Evolutionary conservation across 1,140 invertebrate species (phyloP), one percentile per base, ranked within the genome.

Genomic region (Nymphalis io): DNA sequence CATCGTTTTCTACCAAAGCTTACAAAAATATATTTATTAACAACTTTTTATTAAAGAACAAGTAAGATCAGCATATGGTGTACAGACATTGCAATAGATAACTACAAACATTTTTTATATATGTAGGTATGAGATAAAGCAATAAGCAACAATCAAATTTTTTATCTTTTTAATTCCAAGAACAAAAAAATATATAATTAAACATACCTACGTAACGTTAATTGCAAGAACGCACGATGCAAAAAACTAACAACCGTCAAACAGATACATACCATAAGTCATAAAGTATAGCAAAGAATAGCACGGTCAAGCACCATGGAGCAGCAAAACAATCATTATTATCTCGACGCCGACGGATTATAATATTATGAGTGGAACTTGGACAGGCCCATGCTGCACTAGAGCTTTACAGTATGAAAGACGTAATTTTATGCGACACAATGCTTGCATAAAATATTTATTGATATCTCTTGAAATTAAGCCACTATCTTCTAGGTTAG

Each of bases 211-310:
- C 55, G 5, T 60, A 23, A 33, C 44, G 42, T 18, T 61, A 46
- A 61, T 61, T 39, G 39, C 38, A 55, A 18, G 62, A 64, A 27
- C 48, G 23, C 3, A 38, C 16, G 46, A 51, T 1, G 18, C 33
- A 27, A 42, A 63, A 57, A 64, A 64, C 21, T 13, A 57, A 57
- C 38, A 38, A 57, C 51, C 62, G 38, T 57, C 62, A 40, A 53
- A 64, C 51, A 55, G 55, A 64, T 42, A 62, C 53, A 57, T 48
- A 33, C 27, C 61, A 61, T 64, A 60, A 62, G 38, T 60, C 62
- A 66, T 71, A 46, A 61, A 42, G 53, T 62, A 63, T 70, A 63
- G 60, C 68, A 71, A 71, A 55, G 63, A 71, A 58, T 48, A 59
- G 69, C 63, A 61, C 20, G 21, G 58, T 64, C 69, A 61, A 27